phyloP scores from a whole-genome alignment of 2,888 invertebrate genomes.

The Drosophila fulvimacula region DNA sequence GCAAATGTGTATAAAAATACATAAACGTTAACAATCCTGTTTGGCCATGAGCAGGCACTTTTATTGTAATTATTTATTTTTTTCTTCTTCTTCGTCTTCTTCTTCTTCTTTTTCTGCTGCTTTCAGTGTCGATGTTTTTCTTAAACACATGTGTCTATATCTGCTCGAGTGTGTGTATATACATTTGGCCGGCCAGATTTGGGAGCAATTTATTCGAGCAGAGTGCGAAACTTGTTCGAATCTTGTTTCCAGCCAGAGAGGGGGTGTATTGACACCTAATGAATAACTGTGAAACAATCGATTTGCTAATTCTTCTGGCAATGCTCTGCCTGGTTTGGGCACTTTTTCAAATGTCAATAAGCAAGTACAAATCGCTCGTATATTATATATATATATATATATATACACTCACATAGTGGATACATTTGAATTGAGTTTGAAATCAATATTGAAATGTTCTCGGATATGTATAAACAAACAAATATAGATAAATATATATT shows the following conservation, averaged over 20 bases:
- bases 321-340: conserved; percentile 31
- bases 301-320: conserved; percentile 37
- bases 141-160: conserved; percentile 8
- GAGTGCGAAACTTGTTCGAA: conserved; percentile 47
- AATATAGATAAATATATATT: neutral
- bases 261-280: conserved; percentile 10
- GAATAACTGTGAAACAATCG: conserved; percentile 36
- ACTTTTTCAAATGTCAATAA: conserved; percentile 18
- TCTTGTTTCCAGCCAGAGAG: neutral
- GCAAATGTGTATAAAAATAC: conserved; percentile 26
- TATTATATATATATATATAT: too few species aligned
- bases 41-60: conserved; percentile 65
- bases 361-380: neutral
- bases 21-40: conserved; percentile 61
- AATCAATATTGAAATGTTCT: neutral
- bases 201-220: conserved; percentile 55
- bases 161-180: neutral
- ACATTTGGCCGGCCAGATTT: conserved; percentile 19
- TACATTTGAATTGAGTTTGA: neutral
- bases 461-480: neutral
- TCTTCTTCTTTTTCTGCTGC: neutral
- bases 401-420: too few species aligned
- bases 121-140: conserved; percentile 14
- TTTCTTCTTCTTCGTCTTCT: neutral
- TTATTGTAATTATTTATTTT: conserved; percentile 60